Evolutionary conservation across 2,797 vertebrate genomes (phyloP).

Genomic region (Anabacerthia variegaticeps): DNA sequence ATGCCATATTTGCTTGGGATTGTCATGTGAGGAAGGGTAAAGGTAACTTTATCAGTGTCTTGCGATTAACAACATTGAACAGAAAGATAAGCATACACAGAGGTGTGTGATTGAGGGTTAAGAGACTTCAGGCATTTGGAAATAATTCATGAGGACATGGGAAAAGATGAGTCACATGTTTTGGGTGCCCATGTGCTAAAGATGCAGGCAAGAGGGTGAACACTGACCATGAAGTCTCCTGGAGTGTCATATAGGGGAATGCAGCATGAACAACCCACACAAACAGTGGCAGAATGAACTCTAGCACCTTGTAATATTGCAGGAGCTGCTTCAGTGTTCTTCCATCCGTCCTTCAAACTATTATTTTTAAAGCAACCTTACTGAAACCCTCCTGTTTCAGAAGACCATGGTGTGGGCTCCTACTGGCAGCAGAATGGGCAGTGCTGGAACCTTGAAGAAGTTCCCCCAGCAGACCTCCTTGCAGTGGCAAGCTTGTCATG

Average conservation of each 20-base stretch:
- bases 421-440: not conserved
- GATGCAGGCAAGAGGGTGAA: not conserved
- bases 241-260: rapidly evolving
- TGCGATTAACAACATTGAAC: not conserved
- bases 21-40: not conserved
- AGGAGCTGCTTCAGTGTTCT: not conserved
- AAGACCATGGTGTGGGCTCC: not conserved
- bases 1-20: not conserved
- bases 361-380: not conserved
- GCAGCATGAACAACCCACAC: rapidly evolving
- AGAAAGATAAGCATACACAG: not conserved
- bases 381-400: not conserved
- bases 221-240: not conserved
- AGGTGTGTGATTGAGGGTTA: not conserved
- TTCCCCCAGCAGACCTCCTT: not conserved
- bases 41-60: not conserved
- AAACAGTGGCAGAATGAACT: rapidly evolving
- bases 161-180: not conserved
- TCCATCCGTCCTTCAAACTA: not conserved
- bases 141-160: not conserved
- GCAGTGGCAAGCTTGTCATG: not conserved
- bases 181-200: not conserved
- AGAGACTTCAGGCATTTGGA: not conserved
- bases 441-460: not conserved
- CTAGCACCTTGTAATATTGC: not conserved